Percentiles rank a stretch among this genome's conserved stretches.
phyloP scores from a whole-genome alignment of 2,797 vertebrate genomes.

The Falco novaeseelandiae region DNA sequence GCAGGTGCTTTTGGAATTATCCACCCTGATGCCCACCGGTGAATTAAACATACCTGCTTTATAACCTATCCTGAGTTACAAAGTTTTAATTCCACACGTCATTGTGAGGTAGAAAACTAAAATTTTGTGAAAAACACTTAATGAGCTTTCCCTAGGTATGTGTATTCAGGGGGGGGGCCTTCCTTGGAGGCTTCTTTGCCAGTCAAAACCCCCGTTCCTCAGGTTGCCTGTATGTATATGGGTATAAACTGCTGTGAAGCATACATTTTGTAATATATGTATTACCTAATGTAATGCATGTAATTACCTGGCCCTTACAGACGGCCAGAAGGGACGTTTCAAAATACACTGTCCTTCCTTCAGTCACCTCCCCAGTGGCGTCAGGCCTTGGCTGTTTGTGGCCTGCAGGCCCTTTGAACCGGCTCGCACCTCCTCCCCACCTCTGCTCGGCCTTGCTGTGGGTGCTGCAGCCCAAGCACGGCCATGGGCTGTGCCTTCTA shows the following conservation, averaged over 20 bases:
- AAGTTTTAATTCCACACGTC: too few relatives aligned
- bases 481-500: rapidly evolving
- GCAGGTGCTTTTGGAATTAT: too few relatives aligned
- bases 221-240: rapidly evolving
- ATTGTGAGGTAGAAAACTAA: not conserved
- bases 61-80: too few relatives aligned
- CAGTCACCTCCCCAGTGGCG: rapidly evolving
- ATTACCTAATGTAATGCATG: rapidly evolving
- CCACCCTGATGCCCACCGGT: too few relatives aligned
- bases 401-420: rapidly evolving
- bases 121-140: not conserved
- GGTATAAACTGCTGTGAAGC: rapidly evolving
- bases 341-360: rapidly evolving
- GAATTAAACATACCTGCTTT: too few relatives aligned
- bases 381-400: rapidly evolving
- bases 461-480: rapidly evolving
- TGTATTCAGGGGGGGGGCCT: not conserved
- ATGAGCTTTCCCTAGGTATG: not conserved
- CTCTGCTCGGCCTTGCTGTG: rapidly evolving
- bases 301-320: too few relatives aligned
- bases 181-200: too few relatives aligned
- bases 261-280: rapidly evolving
- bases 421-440: rapidly evolving
- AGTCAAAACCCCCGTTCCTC: rapidly evolving
- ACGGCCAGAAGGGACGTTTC: not conserved